These are phyloP conservation scores for Halichoeres trimaculatus DNA, from an alignment of 2,113 vertebrate genomes.

Conservation along the genomic window DNA sequence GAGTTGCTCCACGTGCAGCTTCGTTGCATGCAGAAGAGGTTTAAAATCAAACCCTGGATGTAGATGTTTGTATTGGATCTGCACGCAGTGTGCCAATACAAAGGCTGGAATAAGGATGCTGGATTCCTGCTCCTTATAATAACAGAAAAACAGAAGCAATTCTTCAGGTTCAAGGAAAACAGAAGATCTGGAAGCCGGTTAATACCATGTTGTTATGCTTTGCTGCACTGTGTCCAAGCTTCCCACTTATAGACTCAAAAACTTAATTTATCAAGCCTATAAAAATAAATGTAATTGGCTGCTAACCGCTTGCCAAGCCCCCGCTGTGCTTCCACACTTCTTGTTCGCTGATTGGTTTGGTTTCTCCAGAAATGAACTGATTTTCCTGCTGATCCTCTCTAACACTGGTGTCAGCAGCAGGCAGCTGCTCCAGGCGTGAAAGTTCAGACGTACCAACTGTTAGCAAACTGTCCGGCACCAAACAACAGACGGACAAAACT, in stretches of 20 bases:
- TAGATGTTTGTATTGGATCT: neutral
- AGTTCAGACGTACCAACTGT: no score
- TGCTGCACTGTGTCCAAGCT: neutral
- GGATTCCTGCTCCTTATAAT: neutral
- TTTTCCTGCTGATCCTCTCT: no score
- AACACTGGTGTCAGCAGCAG: no score
- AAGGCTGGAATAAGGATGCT: neutral
- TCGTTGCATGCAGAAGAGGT: conserved; percentile 15
- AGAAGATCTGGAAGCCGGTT: neutral
- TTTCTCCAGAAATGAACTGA: no score
- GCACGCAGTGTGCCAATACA: neutral
- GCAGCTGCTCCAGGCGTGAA: no score
- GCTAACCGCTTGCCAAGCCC: neutral
- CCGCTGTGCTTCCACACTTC: no score
- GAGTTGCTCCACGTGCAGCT: neutral
- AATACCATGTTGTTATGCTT: no score
- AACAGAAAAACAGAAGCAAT: neutral
- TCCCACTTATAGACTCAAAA: neutral
- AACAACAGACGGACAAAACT: neutral
- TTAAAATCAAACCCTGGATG: conserved; percentile 18
- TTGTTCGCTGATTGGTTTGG: no score
- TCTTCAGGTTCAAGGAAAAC: neutral
- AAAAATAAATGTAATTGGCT: conserved; percentile 5
- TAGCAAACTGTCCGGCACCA: neutral
- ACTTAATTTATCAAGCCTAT: neutral